phyloP scores from a whole-genome alignment of 2,797 vertebrate genomes.

The Spheniscus humboldti region DNA sequence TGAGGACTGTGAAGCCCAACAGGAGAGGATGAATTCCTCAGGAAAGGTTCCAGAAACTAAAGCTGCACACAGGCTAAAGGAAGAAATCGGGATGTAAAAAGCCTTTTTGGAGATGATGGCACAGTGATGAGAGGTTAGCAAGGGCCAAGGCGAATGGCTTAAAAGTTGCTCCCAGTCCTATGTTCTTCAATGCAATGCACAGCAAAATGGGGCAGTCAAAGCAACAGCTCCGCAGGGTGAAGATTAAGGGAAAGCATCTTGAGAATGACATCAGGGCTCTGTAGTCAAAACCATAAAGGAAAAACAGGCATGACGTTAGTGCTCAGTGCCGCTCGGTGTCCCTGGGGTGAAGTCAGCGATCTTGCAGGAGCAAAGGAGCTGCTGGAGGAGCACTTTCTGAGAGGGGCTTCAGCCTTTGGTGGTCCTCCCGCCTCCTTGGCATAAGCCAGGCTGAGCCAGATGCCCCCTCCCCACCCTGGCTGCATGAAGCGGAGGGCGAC shows the following conservation, averaged over 20 bases:
- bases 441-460: not conserved
- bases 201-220: not conserved
- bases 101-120: not conserved
- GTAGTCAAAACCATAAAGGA: slow-evolving; percentile 13
- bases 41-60: slow-evolving; percentile 6
- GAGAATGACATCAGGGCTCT: not conserved
- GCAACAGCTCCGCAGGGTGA: not conserved
- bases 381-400: not conserved
- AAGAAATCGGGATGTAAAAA: not conserved
- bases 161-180: not conserved
- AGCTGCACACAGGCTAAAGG: not conserved
- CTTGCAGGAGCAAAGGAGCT: not conserved
- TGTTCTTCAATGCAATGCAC: not conserved
- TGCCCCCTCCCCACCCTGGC: not conserved
- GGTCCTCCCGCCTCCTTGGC: not conserved
- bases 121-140: not conserved
- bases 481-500: not conserved
- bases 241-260: not conserved
- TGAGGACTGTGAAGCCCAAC: not conserved
- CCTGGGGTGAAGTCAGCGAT: not conserved
- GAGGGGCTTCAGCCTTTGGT: not conserved
- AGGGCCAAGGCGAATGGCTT: not conserved
- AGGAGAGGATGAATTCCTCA: not conserved
- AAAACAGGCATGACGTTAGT: not conserved
- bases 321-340: not conserved